Evolutionary conservation across 2,888 invertebrate species (phyloP), one percentile per base, ranked within the genome.

Genomic region (Drosophila anceps): DNA sequence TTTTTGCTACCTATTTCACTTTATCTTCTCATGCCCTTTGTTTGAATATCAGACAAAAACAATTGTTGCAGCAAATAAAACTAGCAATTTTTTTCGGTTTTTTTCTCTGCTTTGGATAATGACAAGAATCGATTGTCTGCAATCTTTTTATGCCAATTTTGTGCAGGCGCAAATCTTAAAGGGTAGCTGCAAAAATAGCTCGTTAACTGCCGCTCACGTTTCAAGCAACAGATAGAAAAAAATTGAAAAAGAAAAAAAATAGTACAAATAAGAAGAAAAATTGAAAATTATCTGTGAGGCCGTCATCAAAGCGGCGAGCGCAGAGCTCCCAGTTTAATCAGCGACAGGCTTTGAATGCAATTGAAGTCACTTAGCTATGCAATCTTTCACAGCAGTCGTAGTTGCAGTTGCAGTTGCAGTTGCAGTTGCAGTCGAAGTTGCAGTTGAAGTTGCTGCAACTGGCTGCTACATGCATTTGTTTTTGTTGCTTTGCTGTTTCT

Each of bases 351-450:
- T 62, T 69, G 68, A 81, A 79, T 73, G 81, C 90, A 84, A 90
- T 84, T 88, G 81, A 85, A 84, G 83, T 83, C 88, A 84, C 86
- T 84, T 90, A 80, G 78, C 84, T 67, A 83, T 87, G 84, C 86
- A 88, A 84, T 84, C 86, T 88, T 90, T 90, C 81, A 80, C 88
- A 39, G 64, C 31, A 35, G 53, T 53, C 37, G 71, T 46, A 61
- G 31, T 39, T 62, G 55, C 33, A 33, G 33, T 12, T 24, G 24
- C 2, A 24, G 24, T 24, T 24, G 24, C 44, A 27, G 44, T 43
- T 58, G 65, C 37, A 29, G n/a, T 55, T 59, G 41, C 29, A 27
- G 43, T 20, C n/a, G 44, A 3, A 18, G 46, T 29, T 31, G 48
- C 61, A 31, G 57, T 24, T 33, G 41, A 33, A 33, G 72, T 46